These are phyloP conservation scores for Liasis olivaceus DNA, from an alignment of 2,797 vertebrate species.

Conservation along the genomic window DNA sequence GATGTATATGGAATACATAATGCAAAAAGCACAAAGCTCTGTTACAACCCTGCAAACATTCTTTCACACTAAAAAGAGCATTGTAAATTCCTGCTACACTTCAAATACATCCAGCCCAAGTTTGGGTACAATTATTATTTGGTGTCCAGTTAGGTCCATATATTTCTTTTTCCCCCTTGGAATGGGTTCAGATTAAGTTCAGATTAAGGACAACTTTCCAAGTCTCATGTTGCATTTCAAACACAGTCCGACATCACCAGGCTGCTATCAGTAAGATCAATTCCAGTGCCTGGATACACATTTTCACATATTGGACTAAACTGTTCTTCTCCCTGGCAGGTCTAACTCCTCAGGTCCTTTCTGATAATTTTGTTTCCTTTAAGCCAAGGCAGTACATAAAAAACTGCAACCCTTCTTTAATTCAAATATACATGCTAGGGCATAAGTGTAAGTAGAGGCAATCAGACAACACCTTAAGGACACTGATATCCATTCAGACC, in stretches of 20 bases:
- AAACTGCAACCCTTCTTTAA: background rate
- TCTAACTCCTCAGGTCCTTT: background rate
- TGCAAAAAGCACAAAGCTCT: background rate
- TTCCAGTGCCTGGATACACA: background rate
- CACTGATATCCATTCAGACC: background rate
- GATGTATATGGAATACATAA: background rate
- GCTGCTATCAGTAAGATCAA: background rate
- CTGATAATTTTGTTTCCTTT: background rate
- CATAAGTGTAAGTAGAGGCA: background rate
- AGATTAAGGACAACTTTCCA: background rate
- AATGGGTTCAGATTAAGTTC: background rate
- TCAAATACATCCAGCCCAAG: background rate
- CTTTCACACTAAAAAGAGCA: background rate
- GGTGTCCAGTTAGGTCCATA: background rate
- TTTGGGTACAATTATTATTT: background rate
- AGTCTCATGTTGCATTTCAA: background rate
- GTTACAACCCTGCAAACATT: background rate
- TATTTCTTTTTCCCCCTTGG: background rate
- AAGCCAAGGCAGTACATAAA: background rate
- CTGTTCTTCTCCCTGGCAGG: background rate
- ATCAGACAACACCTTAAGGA: background rate
- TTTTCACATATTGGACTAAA: background rate
- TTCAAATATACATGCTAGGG: background rate
- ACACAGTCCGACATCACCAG: background rate
- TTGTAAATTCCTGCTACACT: background rate